These are phyloP conservation scores for Lutjanus argentimaculatus DNA, from an alignment of 2,797 vertebrate genomes.

Conservation along the genomic window DNA sequence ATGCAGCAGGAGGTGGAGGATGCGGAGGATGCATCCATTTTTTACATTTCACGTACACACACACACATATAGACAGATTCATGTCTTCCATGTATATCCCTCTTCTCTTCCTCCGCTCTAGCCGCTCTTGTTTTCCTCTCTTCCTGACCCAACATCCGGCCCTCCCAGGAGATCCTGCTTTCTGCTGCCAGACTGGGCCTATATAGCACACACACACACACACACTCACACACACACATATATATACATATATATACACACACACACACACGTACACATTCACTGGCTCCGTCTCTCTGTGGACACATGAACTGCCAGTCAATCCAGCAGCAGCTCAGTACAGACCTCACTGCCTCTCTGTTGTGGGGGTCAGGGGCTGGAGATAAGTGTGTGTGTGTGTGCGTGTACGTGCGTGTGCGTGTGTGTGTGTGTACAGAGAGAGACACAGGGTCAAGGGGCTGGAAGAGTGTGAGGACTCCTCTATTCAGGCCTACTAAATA, in stretches of 20 bases:
- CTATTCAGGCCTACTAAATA: slow-evolving; percentile 73
- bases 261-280: slow-evolving; percentile 31
- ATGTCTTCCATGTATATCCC: slow-evolving; percentile 65
- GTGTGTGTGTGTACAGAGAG: slow-evolving; percentile 18
- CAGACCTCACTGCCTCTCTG: slow-evolving; percentile 60
- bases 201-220: slow-evolving; percentile 20
- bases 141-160: slow-evolving; percentile 74
- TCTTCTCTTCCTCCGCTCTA: slow-evolving; percentile 64
- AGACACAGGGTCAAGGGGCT: slow-evolving; percentile 66
- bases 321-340: slow-evolving; percentile 65
- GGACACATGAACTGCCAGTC: slow-evolving; percentile 75
- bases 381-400: slow-evolving; percentile 54
- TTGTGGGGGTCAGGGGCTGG: slow-evolving; percentile 63
- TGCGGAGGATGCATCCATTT: slow-evolving; percentile 67
- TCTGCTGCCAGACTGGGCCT: slow-evolving; percentile 68
- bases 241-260: slow-evolving; percentile 17
- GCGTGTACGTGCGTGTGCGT: slow-evolving; percentile 27
- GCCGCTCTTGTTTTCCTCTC: slow-evolving; percentile 75
- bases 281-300: slow-evolving; percentile 51
- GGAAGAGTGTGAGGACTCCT: slow-evolving; percentile 55
- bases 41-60: slow-evolving; percentile 59
- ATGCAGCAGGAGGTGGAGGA: slow-evolving; percentile 64
- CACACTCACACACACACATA: slow-evolving; percentile 27
- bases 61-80: slow-evolving; percentile 25
- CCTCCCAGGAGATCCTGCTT: slow-evolving; percentile 74